Conservation (phyloP, 2,113 vertebrate genomes). For the Gorsachius goisagi region DNA sequence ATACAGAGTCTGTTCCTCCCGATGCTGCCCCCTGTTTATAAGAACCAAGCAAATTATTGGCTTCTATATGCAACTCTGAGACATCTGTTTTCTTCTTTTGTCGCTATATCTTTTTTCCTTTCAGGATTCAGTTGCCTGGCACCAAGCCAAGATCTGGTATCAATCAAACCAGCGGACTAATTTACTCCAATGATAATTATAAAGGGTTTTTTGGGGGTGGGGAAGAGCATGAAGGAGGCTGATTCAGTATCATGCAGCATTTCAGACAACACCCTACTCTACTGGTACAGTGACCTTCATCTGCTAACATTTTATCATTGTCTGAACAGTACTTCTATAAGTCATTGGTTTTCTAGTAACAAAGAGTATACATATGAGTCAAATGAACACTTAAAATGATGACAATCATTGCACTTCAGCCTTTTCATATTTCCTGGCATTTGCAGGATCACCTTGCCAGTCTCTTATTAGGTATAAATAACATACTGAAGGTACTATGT, state of each 20-base stretch:
- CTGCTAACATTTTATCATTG: neutral
- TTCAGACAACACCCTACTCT: neutral
- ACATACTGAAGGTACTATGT: neutral
- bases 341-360: neutral
- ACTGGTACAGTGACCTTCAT: neutral
- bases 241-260: neutral
- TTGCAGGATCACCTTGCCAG: slow-evolving; percentile 21
- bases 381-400: neutral
- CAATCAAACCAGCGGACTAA: neutral
- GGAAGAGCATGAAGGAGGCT: neutral
- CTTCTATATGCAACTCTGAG: neutral
- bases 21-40: neutral
- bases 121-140: slow-evolving; percentile 49
- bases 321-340: neutral
- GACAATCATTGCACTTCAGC: neutral
- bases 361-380: neutral
- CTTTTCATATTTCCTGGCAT: neutral
- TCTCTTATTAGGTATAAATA: slow-evolving; percentile 7
- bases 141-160: slow-evolving; percentile 4
- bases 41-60: neutral
- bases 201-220: neutral
- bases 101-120: slow-evolving; percentile 1
- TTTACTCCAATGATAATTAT: neutral
- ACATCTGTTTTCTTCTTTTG: slow-evolving; percentile 66
- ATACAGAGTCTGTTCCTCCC: neutral